Conservation (phyloP, 1,140 invertebrate species). For the Euwallacea fornicatus region DNA sequence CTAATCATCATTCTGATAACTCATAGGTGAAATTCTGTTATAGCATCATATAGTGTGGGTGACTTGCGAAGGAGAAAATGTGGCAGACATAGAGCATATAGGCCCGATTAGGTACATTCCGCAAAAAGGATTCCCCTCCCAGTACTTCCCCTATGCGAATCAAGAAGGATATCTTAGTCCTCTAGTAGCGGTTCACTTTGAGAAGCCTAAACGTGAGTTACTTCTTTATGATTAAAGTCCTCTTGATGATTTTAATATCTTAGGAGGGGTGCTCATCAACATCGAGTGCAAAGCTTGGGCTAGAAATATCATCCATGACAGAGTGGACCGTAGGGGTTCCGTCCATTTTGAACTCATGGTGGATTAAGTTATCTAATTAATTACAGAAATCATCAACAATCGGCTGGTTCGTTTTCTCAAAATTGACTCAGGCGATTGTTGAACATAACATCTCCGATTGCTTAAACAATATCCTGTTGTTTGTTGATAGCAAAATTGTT, state of each 20-base stretch:
- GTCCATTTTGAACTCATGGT: conserved; percentile 96
- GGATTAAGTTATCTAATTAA: conserved; percentile 65
- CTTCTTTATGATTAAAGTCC: neutral
- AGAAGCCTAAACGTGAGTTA: conserved; percentile 75
- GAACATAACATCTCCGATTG: neutral
- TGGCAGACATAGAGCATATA: conserved; percentile 87
- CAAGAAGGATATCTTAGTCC: conserved; percentile 83
- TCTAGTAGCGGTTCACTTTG: conserved; percentile 85
- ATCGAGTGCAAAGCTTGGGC: conserved; percentile 97
- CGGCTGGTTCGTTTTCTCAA: neutral
- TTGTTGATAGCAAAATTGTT: conserved; percentile 20
- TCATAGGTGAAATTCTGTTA: conserved; percentile 2
- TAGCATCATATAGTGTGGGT: conserved; percentile 73
- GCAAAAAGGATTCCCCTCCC: conserved; percentile 72
- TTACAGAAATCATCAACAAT: neutral
- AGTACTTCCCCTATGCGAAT: conserved; percentile 81
- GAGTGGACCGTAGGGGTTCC: conserved; percentile 83
- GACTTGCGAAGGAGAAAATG: conserved; percentile 87
- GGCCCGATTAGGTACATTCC: conserved; percentile 81
- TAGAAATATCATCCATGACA: conserved; percentile 86
- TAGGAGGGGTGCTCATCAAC: conserved; percentile 85
- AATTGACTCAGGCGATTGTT: neutral
- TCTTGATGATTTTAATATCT: neutral
- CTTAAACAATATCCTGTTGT: neutral
- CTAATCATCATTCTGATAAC: neutral